Evolutionary conservation across 2,888 invertebrate genomes (phyloP).

Genomic region (Ommatoiulus sabulosus): DNA sequence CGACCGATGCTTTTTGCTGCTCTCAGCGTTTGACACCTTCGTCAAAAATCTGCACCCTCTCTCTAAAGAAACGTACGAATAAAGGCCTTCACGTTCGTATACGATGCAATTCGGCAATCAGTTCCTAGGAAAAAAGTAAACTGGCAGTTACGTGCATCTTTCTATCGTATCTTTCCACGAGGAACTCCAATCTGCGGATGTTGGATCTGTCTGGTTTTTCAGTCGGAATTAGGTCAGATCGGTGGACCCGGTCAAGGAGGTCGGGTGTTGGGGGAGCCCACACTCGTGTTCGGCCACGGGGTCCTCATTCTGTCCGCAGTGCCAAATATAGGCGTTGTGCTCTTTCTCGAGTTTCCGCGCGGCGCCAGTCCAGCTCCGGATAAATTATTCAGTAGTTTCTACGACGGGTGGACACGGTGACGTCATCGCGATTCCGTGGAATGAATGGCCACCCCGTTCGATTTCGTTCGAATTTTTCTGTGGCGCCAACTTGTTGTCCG

Average conservation of each 20-base stretch:
- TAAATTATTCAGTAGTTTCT: constrained; percentile 35
- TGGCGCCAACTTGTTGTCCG: constrained; percentile 8
- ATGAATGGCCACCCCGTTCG: not conserved
- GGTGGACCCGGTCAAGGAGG: not conserved
- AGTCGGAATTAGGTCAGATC: not conserved
- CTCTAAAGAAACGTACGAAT: not conserved
- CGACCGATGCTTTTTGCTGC: not conserved
- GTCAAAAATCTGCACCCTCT: not conserved
- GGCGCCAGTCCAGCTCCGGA: constrained; percentile 25
- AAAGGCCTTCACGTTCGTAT: not conserved
- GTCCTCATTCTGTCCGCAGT: not conserved
- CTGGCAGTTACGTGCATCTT: not conserved
- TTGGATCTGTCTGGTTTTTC: not conserved
- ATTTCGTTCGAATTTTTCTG: constrained; percentile 4
- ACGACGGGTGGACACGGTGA: not conserved
- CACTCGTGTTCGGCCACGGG: not conserved
- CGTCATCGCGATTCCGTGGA: not conserved
- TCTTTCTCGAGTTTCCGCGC: not conserved
- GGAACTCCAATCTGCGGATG: not conserved
- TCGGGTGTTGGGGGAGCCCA: constrained; percentile 34
- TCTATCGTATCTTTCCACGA: not conserved
- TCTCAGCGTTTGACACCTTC: not conserved
- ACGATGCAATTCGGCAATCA: not conserved
- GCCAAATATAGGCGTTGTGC: constrained; percentile 9
- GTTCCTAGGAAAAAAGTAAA: not conserved